Base-by-base conservation (phyloP, 2,113 vertebrate species). In the Rhadina sibilatrix region DNA sequence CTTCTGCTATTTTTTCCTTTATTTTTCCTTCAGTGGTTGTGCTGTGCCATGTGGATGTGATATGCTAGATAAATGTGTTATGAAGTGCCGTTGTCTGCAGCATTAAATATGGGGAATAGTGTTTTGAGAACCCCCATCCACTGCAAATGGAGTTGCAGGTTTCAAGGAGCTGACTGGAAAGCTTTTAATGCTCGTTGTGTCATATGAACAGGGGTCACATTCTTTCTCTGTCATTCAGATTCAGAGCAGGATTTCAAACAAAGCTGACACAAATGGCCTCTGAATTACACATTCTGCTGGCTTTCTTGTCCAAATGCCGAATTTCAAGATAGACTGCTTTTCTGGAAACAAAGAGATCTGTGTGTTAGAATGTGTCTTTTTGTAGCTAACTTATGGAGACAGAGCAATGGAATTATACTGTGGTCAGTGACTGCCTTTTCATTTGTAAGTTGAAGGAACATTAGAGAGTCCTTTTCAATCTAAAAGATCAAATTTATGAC, bases 341-440 rank as follows among this genome's bases (percentile, higher is more conserved):
- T 84, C 66, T 94, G 69, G 53, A 87, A 94, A 53, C 61, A 89
- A 24, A 80, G 60, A 80, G 76, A 78, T 82, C 63, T 75, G 33
- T 82, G 21, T 69, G 44, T 87, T 81, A 38, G 56, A 87, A 44
- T 5, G 0, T 81, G 49, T 42, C 83, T 68, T 87, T 78, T 84
- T 82, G 57, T 69, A 91, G 81, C 69, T 72, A 61, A 92, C 46
- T 79, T 91, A 53, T 25, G 63, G 77, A 96, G 57, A 71, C 53
- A 95, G 83, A 93, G 27, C 19, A 71, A 56, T 87, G 69, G 60
- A 77, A 81, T 94, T 97, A 71, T 20, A 28, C 38, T 54, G 56
- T 5, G 60, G 83, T 89, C 87, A 81, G 86, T 94, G 72, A 71
- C 80, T 83, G 42, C 63, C 86, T 84, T 92, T 90, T 87, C 76